These are phyloP conservation scores for Bimastos eiseni DNA, from an alignment of 2,888 invertebrate genomes.

Conservation along the genomic window DNA sequence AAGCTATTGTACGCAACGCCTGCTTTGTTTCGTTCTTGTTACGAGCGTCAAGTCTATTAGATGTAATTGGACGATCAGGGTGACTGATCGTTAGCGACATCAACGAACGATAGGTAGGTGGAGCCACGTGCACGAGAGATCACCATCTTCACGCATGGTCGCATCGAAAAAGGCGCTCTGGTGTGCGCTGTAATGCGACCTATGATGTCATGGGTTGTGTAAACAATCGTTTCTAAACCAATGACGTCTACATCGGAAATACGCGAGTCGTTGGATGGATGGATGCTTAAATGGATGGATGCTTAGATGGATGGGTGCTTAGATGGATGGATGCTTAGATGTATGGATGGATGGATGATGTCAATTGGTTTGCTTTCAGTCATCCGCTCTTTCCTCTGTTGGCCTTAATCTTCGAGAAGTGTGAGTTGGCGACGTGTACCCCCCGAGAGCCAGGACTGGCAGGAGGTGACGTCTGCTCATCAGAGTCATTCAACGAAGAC, in stretches of 20 bases:
- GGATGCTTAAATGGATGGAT: neutral
- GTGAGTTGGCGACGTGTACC: constrained; percentile 99
- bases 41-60: neutral
- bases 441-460: constrained; percentile 80
- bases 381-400: constrained; percentile 98
- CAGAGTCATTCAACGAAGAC: constrained; percentile 99
- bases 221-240: neutral
- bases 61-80: neutral
- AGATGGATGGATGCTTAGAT: neutral
- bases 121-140: neutral
- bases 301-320: neutral
- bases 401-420: constrained; percentile 99
- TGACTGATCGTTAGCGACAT: neutral
- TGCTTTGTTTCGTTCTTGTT: neutral
- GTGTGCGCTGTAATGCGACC: neutral
- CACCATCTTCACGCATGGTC: neutral
- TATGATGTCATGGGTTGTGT: neutral
- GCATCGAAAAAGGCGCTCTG: neutral
- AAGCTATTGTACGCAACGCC: neutral
- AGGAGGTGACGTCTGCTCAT: constrained; percentile 87
- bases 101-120: neutral
- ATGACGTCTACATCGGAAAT: too few species aligned
- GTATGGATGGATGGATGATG: neutral
- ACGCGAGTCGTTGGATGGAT: neutral
- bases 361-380: constrained; percentile 70